Base-by-base conservation (phyloP, 2,888 invertebrate species). In the Leistus spinibarbis region DNA sequence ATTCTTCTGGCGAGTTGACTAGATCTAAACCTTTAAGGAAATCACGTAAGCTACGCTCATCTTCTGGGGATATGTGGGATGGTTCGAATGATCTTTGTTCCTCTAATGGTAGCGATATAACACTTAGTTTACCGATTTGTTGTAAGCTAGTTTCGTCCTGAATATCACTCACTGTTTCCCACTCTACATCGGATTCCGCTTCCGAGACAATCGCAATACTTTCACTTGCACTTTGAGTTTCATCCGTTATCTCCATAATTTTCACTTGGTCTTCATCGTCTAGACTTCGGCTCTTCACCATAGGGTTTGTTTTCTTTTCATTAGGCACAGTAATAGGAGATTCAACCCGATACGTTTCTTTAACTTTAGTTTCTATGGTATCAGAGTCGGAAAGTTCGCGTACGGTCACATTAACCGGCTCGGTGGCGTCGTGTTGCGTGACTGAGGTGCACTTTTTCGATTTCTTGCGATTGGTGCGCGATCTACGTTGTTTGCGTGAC, bases 101-200 rank as follows among this genome's bases (percentile, higher is more conserved):
- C 79, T 85, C 86, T 53, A 88, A 81, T 1, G 88, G 86, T 74
- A 87, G 83, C 22, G 87, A 84, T 27, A 86, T 84, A 22, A 86
- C 82, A 76, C 87, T 87, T 65, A 87, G 80, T 23, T 84, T 85
- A 24, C 86, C 85, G 60, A 83, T 85, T 68, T 85, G 83, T 71
- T 84, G 83, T 71, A 84, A 66, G 78, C 85, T 83, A 78, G 84
- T 68, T 20, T 19, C 19, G 13, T 65, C 23, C 22, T 53, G 72
- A 40, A 76, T 56, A 70, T 79, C 65, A 20, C 86, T 85, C 0
- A 87, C 84, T 78, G 86, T 86, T 81, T 90, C 91, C 87, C 88
- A 89, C 79, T 91, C 89, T 54, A 88, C 84, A 78, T 91, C 91
- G 0, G 90, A 89, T 75, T 91, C 91, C 20, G 88, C 90, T 83